Conservation (phyloP, 2,113 vertebrate species). For the Triplophysa rosa region DNA sequence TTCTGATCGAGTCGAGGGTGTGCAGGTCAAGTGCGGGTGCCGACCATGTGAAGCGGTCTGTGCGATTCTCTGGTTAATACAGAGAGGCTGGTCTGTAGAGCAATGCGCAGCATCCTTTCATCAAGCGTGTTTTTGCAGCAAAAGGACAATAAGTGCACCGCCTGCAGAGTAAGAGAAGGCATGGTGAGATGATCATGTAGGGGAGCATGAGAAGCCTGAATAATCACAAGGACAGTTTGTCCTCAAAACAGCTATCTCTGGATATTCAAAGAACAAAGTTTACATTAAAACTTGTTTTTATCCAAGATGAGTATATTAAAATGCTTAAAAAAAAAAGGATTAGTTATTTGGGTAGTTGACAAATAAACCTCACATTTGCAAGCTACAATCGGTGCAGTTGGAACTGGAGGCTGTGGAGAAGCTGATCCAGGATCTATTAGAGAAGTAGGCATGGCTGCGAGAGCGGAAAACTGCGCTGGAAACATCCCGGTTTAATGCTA, state of each 20-base stretch:
- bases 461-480: too few species aligned
- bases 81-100: conserved; percentile 7
- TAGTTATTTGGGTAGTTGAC: too few species aligned
- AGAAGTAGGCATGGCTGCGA: too few species aligned
- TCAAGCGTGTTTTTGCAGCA: conserved; percentile 17
- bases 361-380: too few species aligned
- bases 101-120: conserved; percentile 15
- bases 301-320: neutral
- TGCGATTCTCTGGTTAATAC: neutral
- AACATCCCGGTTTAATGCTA: too few species aligned
- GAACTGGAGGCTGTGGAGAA: too few species aligned
- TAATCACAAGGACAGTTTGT: conserved; percentile 25
- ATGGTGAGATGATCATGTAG: conserved; percentile 1
- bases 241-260: neutral
- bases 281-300: neutral
- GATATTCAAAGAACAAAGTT: conserved; percentile 10
- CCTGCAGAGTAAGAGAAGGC: neutral
- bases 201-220: conserved; percentile 13
- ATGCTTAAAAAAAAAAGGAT: neutral
- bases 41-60: neutral
- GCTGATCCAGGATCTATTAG: too few species aligned
- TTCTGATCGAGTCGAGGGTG: conserved; percentile 47
- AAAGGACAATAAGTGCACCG: conserved; percentile 23
- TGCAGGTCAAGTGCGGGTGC: conserved; percentile 48
- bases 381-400: too few species aligned